These are phyloP conservation scores for Argopecten irradians DNA, from an alignment of 1,140 invertebrate genomes.

Conservation along the genomic window DNA sequence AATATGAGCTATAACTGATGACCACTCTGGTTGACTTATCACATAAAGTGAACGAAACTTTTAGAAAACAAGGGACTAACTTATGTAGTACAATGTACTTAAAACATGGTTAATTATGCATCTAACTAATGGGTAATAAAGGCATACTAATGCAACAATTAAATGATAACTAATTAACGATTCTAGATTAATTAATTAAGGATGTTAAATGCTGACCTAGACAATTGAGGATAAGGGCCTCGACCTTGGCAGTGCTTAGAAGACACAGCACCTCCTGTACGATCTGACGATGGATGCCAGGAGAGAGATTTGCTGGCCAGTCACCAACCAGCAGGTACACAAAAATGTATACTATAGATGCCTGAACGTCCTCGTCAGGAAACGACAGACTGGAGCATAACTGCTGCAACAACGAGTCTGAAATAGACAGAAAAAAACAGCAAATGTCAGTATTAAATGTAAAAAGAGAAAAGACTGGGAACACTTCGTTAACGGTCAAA, in stretches of 20 bases:
- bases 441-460: background rate
- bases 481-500: background rate
- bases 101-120: too few relatives aligned
- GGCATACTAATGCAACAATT: background rate
- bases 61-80: too few relatives aligned
- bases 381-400: constrained; percentile 27
- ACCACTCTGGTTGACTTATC: too few relatives aligned
- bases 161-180: background rate
- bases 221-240: constrained; percentile 41
- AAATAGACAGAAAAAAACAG: constrained; percentile 5
- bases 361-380: constrained; percentile 48
- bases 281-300: constrained; percentile 34
- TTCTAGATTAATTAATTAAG: background rate
- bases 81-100: too few relatives aligned
- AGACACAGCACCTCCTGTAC: constrained; percentile 41
- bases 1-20: too few relatives aligned
- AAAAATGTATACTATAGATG: constrained; percentile 37
- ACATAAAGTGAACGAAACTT: too few relatives aligned
- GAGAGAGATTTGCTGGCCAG: constrained; percentile 34
- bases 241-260: constrained; percentile 43
- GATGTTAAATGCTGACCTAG: constrained; percentile 32
- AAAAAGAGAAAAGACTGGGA: too few relatives aligned
- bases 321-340: constrained; percentile 43
- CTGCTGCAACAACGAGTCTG: constrained; percentile 33
- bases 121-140: background rate